Conservation (phyloP, 1,140 invertebrate genomes). For the Chionoecetes opilio region DNA sequence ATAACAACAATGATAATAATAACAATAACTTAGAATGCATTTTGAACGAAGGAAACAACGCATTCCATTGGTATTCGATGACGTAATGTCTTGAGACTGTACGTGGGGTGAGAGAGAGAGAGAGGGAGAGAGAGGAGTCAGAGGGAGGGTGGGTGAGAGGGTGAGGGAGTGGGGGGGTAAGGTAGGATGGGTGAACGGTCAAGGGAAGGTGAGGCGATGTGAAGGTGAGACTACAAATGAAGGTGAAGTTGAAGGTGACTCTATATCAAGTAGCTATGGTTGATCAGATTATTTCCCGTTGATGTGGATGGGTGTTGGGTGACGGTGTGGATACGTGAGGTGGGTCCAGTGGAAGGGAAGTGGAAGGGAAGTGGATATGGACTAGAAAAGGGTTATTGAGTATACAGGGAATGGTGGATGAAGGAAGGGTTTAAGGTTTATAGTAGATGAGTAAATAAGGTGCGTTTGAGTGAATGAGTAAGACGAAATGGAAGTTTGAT, state of each 20-base stretch:
- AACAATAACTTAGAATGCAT: too few species aligned
- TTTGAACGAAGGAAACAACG: too few species aligned
- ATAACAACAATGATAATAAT: neutral
- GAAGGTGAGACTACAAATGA: neutral
- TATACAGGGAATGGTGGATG: neutral
- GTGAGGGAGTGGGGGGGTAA: neutral
- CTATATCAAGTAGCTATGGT: neutral
- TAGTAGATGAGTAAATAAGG: too few species aligned
- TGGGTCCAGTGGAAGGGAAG: neutral
- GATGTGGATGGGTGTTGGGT: neutral
- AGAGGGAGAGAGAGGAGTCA: neutral
- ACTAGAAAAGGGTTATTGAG: neutral
- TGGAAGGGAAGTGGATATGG: too few species aligned
- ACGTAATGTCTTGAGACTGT: neutral
- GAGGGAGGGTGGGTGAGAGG: neutral
- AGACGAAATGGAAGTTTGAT: too few species aligned
- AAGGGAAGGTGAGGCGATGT: neutral
- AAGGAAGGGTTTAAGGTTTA: too few species aligned
- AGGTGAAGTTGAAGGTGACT: constrained; percentile 1
- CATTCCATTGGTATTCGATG: neutral
- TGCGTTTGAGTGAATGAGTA: too few species aligned
- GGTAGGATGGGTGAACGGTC: neutral
- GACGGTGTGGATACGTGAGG: neutral
- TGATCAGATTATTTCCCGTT: neutral
- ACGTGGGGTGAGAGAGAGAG: neutral